These are phyloP conservation scores for Cheilosia soror DNA, from an alignment of 2,888 invertebrate genomes.

Conservation along the genomic window DNA sequence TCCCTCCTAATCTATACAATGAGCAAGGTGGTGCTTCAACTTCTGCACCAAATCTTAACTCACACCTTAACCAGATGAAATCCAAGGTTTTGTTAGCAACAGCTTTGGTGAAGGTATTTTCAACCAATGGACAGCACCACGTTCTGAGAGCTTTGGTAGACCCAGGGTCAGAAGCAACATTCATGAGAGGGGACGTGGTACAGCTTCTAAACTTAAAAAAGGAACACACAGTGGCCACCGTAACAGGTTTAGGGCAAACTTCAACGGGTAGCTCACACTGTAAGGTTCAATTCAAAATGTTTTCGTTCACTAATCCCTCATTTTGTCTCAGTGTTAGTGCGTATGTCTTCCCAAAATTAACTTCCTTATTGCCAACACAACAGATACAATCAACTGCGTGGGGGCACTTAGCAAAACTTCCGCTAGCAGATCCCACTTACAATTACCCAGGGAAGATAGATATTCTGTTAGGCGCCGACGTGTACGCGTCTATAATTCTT, in stretches of 20 bases:
- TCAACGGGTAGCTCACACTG: neutral
- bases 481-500: conserved; percentile 22
- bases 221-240: neutral
- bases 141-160: neutral
- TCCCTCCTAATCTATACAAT: neutral
- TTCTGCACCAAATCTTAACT: neutral
- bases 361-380: conserved; percentile 7
- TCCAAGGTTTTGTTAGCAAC: conserved; percentile 6
- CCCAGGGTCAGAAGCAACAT: conserved; percentile 20
- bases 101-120: conserved; percentile 13
- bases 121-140: neutral
- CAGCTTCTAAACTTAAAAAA: neutral
- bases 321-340: conserved; percentile 13
- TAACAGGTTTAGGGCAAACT: conserved; percentile 25
- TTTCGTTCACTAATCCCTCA: neutral
- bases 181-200: neutral
- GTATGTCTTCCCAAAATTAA: conserved; percentile 16
- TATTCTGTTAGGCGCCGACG: conserved; percentile 16
- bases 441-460: neutral
- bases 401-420: no score
- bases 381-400: no score
- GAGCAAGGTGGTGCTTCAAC: conserved; percentile 1
- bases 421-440: no score
- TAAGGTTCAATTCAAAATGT: neutral
- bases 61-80: conserved; percentile 27